Evolutionary conservation across 2,797 vertebrate genomes (phyloP), one percentile per base, ranked within the genome.

Genomic region (Gymnocypris eckloni): DNA sequence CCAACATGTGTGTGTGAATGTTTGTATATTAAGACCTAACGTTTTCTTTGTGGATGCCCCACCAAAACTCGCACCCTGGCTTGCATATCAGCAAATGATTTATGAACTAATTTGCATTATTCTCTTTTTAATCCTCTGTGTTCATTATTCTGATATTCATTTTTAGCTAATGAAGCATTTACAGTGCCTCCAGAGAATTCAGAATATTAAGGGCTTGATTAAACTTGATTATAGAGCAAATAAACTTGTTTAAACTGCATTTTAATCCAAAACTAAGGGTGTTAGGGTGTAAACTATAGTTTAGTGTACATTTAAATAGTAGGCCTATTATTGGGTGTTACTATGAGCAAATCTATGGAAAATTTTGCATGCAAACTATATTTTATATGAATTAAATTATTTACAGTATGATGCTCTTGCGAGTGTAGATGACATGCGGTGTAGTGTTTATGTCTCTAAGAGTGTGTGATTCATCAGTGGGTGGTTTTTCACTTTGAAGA

Each of bases 401-500:
- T 61, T 48, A 61, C 56, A 25, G 4, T 25, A 45, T 37, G 70
- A 73, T 33, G 81, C 39, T 59, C 39, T 61, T 45, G 64, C 48
- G 33, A 70, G 66, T 64, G 77, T n/a, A 45, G 76, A 59, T 37
- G 45, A 28, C 54, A 61, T 15, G 56, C 4, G 25, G 13, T 64
- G 61, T 20, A 59, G 72, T 33, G 77, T 67, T 64, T 71, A 87
- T 86, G 69, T 86, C 64, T 72, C 22, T 72, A 79, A 37, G 79
- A 70, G 83, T 16, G 18, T 82, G 90, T 93, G 93, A 94, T 87
- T 94, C 93, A 94, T 93, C 87, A 52, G 89, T 93, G 92, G 93
- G 91, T 72, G 91, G 85, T 81, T 86, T 92, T 87, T 59, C 89
- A 91, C 89, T 82, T 91, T 82, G 86, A 84, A 89, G 86, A 52